phyloP scores from a whole-genome alignment of 2,797 vertebrate species.

The Pseudopleuronectes americanus region DNA sequence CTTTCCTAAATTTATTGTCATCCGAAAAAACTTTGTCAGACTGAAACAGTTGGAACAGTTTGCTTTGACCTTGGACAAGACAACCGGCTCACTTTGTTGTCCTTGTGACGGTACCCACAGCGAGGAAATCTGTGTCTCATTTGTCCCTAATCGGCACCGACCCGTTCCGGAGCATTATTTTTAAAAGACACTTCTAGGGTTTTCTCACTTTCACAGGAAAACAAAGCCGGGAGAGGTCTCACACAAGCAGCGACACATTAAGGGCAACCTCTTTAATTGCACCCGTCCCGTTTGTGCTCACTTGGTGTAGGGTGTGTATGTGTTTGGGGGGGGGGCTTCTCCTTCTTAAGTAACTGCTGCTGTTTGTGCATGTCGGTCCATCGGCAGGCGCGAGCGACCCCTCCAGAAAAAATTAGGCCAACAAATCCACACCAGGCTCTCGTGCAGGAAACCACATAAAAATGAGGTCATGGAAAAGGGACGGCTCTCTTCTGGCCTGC shows the following conservation, averaged over 20 bases:
- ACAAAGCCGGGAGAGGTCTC: slow-evolving; percentile 43
- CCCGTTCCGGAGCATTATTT: slow-evolving; percentile 27
- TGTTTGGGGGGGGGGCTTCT: no score
- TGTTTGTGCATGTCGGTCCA: slow-evolving; percentile 48
- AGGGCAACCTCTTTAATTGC: slow-evolving; percentile 59
- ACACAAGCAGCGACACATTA: slow-evolving; percentile 50
- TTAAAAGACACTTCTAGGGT: slow-evolving; percentile 38
- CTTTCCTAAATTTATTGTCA: no score
- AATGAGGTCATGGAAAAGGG: slow-evolving; percentile 82
- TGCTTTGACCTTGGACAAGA: slow-evolving; percentile 6
- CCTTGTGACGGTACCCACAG: not conserved
- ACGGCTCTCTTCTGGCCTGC: slow-evolving; percentile 68
- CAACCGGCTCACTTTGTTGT: slow-evolving; percentile 23
- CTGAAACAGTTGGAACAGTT: not conserved
- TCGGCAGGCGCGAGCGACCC: slow-evolving; percentile 23
- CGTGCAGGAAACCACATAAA: slow-evolving; percentile 74
- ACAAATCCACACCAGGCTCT: slow-evolving; percentile 66
- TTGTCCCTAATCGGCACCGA: slow-evolving; percentile 27
- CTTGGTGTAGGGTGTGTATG: slow-evolving; percentile 9
- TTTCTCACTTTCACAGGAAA: slow-evolving; percentile 45
- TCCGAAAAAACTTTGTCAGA: not conserved
- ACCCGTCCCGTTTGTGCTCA: slow-evolving; percentile 56
- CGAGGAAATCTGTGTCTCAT: slow-evolving; percentile 21
- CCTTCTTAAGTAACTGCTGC: slow-evolving; percentile 48
- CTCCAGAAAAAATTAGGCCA: slow-evolving; percentile 72